Percentiles rank a stretch among this genome's conserved stretches.
Evolutionary conservation across 2,888 invertebrate genomes (phyloP).

Genomic region (Ptilodon capucinus): DNA sequence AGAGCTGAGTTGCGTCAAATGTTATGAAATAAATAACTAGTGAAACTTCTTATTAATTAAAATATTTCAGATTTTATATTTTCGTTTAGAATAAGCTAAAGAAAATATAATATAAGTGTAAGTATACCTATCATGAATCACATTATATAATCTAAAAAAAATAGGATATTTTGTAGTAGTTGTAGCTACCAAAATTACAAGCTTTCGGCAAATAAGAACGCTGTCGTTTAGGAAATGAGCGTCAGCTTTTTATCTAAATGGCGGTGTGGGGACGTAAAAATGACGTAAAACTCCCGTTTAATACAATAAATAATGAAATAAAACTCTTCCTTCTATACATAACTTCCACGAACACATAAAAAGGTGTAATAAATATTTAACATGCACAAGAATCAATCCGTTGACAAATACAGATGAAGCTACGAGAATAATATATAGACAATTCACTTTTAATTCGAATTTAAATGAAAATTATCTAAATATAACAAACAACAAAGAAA

Average conservation of each 20-base stretch:
- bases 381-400: neutral
- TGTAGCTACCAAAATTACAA: neutral
- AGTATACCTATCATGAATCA: too few relatives aligned
- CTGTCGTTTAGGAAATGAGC: slow-evolving; percentile 64
- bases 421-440: neutral
- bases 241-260: slow-evolving; percentile 75
- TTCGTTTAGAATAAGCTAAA: too few relatives aligned
- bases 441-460: too few relatives aligned
- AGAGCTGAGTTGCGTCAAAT: too few relatives aligned
- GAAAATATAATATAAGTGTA: too few relatives aligned
- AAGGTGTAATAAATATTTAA: neutral
- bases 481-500: too few relatives aligned
- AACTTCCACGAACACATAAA: neutral
- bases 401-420: too few relatives aligned
- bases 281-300: slow-evolving; percentile 58
- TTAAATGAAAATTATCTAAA: too few relatives aligned
- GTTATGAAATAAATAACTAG: too few relatives aligned
- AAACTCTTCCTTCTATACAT: slow-evolving; percentile 46
- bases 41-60: too few relatives aligned
- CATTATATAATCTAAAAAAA: too few relatives aligned
- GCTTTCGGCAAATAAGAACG: slow-evolving; percentile 26
- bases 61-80: too few relatives aligned
- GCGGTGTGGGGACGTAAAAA: slow-evolving; percentile 64
- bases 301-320: slow-evolving; percentile 69
- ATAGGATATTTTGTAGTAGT: neutral